A percentile compares a stretch with the other conserved stretches of the same genome.
Conservation (phyloP, 53 echinoderm and acorn worm species). For the Astropecten irregularis region DNA sequence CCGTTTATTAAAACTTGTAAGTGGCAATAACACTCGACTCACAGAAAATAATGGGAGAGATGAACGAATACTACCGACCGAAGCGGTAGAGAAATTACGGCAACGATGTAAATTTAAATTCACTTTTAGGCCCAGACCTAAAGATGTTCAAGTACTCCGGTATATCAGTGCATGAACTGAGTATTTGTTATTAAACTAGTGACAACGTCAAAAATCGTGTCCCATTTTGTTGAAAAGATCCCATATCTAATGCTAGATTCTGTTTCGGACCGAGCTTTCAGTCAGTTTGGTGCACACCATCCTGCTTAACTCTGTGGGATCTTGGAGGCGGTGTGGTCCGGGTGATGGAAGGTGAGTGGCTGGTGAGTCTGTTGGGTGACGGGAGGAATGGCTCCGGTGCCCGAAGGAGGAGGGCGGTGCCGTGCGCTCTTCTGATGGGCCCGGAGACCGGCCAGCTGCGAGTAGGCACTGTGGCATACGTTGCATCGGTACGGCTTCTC, state of each 20-base stretch:
- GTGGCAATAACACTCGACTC: too few relatives aligned
- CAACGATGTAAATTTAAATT: too few relatives aligned
- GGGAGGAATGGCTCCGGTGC: slow-evolving; percentile 32
- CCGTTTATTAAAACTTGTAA: too few relatives aligned
- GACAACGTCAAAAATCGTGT: too few relatives aligned
- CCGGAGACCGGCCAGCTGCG: slow-evolving; percentile 93
- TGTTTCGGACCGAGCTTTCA: not conserved
- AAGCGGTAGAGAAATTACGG: too few relatives aligned
- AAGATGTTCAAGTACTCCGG: too few relatives aligned
- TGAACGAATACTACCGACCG: too few relatives aligned
- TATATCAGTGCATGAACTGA: too few relatives aligned
- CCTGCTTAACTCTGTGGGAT: slow-evolving; percentile 34
- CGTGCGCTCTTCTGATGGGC: slow-evolving; percentile 99
- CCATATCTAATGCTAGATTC: not conserved
- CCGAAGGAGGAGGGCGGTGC: slow-evolving; percentile 73
- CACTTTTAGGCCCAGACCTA: too few relatives aligned
- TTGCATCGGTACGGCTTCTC: slow-evolving; percentile 97
- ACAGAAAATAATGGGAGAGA: too few relatives aligned
- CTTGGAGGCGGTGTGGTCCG: slow-evolving; percentile 42
- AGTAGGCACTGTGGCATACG: slow-evolving; percentile 98
- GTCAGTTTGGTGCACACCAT: not conserved
- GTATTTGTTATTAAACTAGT: too few relatives aligned
- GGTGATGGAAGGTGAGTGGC: slow-evolving; percentile 32
- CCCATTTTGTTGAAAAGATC: too few relatives aligned
- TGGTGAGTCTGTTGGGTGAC: slow-evolving; percentile 28